Conservation (phyloP, 2,113 vertebrate genomes). For the Nestor notabilis region DNA sequence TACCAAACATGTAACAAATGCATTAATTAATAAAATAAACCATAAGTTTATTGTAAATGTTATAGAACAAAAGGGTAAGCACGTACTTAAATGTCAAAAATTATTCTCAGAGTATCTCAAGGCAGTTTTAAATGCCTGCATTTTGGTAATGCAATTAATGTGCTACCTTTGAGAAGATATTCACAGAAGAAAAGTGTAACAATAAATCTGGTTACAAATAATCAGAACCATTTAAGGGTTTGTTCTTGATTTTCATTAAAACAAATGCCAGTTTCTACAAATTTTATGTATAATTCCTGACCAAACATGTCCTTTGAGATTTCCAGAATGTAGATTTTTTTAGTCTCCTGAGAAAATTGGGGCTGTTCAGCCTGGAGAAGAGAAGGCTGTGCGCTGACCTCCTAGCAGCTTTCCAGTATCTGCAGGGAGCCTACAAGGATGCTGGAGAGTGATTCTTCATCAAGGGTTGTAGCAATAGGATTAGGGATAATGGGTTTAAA, state of each 20-base stretch:
- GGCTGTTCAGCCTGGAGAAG: neutral
- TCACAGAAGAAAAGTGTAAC: neutral
- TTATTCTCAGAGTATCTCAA: neutral
- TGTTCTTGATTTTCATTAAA: neutral
- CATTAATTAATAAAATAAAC: neutral
- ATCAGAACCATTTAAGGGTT: neutral
- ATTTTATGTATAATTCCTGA: neutral
- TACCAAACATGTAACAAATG: neutral
- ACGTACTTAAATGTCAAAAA: constrained; percentile 33
- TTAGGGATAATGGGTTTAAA: neutral
- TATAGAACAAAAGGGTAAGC: constrained; percentile 33
- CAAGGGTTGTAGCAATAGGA: neutral
- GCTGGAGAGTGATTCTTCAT: neutral
- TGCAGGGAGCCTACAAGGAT: neutral
- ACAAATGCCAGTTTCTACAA: neutral
- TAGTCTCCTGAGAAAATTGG: neutral
- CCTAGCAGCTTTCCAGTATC: neutral
- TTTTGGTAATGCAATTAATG: constrained; percentile 17
- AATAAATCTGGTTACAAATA: neutral
- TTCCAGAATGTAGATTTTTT: neutral
- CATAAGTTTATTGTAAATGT: constrained; percentile 4
- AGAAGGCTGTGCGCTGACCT: neutral
- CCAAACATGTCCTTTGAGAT: neutral
- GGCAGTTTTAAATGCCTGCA: neutral
- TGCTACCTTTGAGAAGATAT: neutral